Conservation (phyloP, 2,113 vertebrate species). For the Gymnogyps californianus region DNA sequence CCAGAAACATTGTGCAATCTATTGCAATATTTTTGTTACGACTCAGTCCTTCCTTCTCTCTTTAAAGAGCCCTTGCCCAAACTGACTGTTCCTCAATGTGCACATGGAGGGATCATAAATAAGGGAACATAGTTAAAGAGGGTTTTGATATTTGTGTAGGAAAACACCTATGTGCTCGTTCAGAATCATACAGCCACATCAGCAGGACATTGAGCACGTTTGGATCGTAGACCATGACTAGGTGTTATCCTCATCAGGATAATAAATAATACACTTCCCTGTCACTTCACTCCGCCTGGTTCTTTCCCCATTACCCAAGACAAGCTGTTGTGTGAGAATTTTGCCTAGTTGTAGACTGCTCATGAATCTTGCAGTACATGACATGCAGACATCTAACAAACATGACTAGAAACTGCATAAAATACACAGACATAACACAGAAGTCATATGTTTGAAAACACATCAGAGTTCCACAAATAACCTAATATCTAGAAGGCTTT, state of each 20-base stretch:
- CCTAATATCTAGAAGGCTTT: neutral
- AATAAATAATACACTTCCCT: slow-evolving; percentile 36
- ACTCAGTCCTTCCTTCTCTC: neutral
- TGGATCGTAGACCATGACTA: neutral
- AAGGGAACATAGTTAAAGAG: neutral
- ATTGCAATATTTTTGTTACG: neutral
- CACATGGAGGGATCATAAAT: neutral
- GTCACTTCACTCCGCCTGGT: neutral
- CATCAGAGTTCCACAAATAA: slow-evolving; percentile 6
- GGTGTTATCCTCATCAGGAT: neutral
- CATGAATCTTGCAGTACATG: slow-evolving; percentile 48
- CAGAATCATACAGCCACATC: neutral
- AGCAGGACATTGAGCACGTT: neutral
- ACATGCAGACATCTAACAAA: slow-evolving; percentile 36
- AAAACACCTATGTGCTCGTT: neutral
- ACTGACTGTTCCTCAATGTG: neutral
- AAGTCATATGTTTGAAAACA: slow-evolving; percentile 17
- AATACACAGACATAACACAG: slow-evolving; percentile 10
- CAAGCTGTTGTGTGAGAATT: slow-evolving; percentile 54
- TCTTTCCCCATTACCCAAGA: slow-evolving; percentile 24
- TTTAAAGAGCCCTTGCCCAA: neutral
- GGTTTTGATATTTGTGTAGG: neutral
- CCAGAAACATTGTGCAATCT: neutral
- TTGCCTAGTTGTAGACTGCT: slow-evolving; percentile 19
- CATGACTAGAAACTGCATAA: slow-evolving; percentile 28